These are phyloP conservation scores for Zoanthus sociatus DNA, from an alignment of 92 coral and sea anemone genomes.

Conservation along the genomic window DNA sequence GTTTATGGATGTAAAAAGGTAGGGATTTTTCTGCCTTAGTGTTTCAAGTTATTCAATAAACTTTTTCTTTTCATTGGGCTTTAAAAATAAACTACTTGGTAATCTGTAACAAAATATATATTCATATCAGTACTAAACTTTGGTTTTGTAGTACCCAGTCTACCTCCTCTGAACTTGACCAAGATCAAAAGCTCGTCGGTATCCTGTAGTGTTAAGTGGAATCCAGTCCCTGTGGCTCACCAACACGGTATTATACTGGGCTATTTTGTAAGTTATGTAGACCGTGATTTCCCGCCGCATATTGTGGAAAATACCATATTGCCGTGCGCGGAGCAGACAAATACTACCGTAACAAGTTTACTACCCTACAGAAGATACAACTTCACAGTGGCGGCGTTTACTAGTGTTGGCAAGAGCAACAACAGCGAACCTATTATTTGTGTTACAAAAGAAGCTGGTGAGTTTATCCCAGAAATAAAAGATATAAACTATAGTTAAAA, in stretches of 20 bases:
- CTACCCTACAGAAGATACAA: slow-evolving; percentile 16
- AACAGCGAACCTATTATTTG: background rate
- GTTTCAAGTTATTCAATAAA: no score
- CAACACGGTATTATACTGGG: slow-evolving; percentile 56
- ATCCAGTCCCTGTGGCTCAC: slow-evolving; percentile 42
- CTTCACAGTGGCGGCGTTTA: slow-evolving; percentile 14
- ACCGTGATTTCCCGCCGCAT: slow-evolving; percentile 8
- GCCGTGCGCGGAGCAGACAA: background rate
- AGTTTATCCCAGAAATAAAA: background rate
- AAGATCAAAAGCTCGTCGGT: slow-evolving; percentile 3
- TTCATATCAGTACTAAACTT: background rate
- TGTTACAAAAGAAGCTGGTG: slow-evolving; percentile 20
- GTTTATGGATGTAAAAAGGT: no score
- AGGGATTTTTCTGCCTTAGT: no score
- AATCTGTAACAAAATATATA: no score
- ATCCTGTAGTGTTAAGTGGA: slow-evolving; percentile 47
- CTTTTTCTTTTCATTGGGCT: no score
- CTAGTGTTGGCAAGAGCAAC: background rate
- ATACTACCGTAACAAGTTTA: background rate
- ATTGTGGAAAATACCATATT: background rate
- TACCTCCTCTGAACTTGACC: slow-evolving; percentile 40
- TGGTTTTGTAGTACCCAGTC: slow-evolving; percentile 47
- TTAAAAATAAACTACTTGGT: no score
- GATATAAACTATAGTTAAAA: background rate
- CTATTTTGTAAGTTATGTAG: background rate